Percentiles rank a stretch among this genome's conserved stretches.
Evolutionary conservation across 2,888 invertebrate species (phyloP).

Genomic region (Rhagophthalmus giganteus): DNA sequence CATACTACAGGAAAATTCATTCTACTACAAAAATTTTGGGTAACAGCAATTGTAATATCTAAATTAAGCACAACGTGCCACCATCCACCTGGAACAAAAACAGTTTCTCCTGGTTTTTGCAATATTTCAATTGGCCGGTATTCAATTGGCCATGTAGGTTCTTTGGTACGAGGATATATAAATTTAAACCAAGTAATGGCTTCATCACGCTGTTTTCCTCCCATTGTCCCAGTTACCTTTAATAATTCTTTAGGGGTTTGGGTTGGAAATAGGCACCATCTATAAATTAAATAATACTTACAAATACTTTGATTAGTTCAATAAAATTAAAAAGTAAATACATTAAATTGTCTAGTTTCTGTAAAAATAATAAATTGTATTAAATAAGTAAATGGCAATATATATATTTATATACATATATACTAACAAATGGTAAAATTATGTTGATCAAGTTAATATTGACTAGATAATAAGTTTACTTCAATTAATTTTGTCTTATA

Average conservation of each 20-base stretch:
- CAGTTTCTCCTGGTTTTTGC: slow-evolving; percentile 95
- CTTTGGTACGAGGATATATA: slow-evolving; percentile 91
- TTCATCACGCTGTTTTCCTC: slow-evolving; percentile 97
- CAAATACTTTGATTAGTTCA: too few relatives aligned
- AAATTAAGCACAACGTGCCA: slow-evolving; percentile 99
- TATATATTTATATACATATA: too few relatives aligned
- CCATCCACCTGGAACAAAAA: slow-evolving; percentile 99
- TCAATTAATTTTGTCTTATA: too few relatives aligned
- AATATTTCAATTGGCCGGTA: slow-evolving; percentile 92
- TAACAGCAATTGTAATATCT: slow-evolving; percentile 94
- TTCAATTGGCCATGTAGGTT: slow-evolving; percentile 87
- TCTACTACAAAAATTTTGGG: slow-evolving; percentile 95
- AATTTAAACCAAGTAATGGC: slow-evolving; percentile 97
- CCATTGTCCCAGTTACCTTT: slow-evolving; percentile 86
- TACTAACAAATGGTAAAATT: too few relatives aligned
- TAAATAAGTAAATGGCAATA: too few relatives aligned
- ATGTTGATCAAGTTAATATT: too few relatives aligned
- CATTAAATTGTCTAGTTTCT: too few relatives aligned
- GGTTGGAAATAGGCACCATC: slow-evolving; percentile 99
- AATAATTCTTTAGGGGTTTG: slow-evolving; percentile 92
- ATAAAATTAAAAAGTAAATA: too few relatives aligned
- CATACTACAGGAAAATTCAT: slow-evolving; percentile 97
- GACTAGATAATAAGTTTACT: too few relatives aligned
- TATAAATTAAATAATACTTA: too few relatives aligned
- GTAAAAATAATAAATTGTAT: too few relatives aligned